These are phyloP conservation scores for Myrmecobius fasciatus DNA, from an alignment of 2,113 vertebrate species.

Conservation along the genomic window DNA sequence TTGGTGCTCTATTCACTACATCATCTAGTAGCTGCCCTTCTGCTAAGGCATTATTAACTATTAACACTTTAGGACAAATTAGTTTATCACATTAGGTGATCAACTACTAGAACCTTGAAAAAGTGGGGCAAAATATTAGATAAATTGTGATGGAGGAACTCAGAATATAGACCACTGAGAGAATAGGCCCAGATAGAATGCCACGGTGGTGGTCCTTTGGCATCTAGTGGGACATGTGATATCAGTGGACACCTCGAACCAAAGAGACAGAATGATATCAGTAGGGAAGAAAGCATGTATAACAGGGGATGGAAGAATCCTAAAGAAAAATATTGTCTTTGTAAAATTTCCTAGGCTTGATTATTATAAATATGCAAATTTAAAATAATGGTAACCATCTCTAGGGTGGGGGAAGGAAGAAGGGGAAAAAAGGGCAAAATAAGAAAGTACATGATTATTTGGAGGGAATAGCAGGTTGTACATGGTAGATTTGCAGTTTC, in stretches of 20 bases:
- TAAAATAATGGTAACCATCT: neutral
- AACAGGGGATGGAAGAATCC: neutral
- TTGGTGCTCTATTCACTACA: no score
- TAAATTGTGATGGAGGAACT: neutral
- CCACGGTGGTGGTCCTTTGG: neutral
- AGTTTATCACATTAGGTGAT: neutral
- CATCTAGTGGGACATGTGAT: neutral
- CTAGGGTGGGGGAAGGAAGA: neutral
- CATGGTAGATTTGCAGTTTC: neutral
- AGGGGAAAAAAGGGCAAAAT: neutral
- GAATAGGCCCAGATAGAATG: neutral
- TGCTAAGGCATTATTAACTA: neutral
- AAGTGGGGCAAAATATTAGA: neutral
- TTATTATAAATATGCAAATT: neutral
- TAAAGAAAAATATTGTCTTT: neutral
- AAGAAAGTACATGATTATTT: neutral
- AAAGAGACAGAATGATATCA: neutral
- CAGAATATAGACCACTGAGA: neutral
- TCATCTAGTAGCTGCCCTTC: no score
- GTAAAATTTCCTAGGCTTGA: neutral
- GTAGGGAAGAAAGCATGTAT: neutral
- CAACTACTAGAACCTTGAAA: neutral
- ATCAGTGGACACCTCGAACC: neutral
- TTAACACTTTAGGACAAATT: neutral
- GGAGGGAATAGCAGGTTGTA: neutral